Evolutionary conservation across 1,140 invertebrate species (phyloP), one percentile per base, ranked within the genome.

Genomic region (Brachionus rubens): DNA sequence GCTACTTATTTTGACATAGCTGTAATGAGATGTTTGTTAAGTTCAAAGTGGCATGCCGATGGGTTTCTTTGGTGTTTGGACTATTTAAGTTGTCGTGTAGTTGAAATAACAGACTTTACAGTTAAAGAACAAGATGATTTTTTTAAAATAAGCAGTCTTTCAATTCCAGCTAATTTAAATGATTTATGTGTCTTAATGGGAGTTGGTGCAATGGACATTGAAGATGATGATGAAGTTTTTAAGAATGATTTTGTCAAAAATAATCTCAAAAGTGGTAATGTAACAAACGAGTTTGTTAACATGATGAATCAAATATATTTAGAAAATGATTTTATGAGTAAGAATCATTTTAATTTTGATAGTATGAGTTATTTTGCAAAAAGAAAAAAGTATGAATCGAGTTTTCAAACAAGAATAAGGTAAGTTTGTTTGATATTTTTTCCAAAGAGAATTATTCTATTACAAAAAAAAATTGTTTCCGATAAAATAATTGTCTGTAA

Each of bases 61-160:
- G 96, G 96, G 1, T 90, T 98, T 28, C 93, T 91, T 85, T 99
- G 96, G 96, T 93, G 92, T 28, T 83, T 98, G n/a, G 91, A 94
- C 82, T 99, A 87, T 79, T 80, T 87, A 19, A 82, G 85, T 46
- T 84, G 86, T 75, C 81, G 87, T 47, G 78, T 87, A 41, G 77
- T 82, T 2, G 85, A 86, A 28, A 83, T 84, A n/a, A 36, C 75
- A 12, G 75, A 76, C 24, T 43, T 10, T 33, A 59, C 47, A 0
- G 4, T 76, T 9, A 52, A 75, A 16, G 72, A 75, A 46, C 72
- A 59, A 54, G 68, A 72, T 48, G 36, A 72, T 47, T 59, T 47
- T 30, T 48, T 41, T n/a, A 59, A 41, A 46, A 48, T 76, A 41
- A 76, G 28, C 16, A 76, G 75, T 67, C 47, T 36, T 77, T 52